Evolutionary conservation across 2,888 invertebrate species (phyloP), one percentile per base, ranked within the genome.

Genomic region (Pharmacophagus antenor): DNA sequence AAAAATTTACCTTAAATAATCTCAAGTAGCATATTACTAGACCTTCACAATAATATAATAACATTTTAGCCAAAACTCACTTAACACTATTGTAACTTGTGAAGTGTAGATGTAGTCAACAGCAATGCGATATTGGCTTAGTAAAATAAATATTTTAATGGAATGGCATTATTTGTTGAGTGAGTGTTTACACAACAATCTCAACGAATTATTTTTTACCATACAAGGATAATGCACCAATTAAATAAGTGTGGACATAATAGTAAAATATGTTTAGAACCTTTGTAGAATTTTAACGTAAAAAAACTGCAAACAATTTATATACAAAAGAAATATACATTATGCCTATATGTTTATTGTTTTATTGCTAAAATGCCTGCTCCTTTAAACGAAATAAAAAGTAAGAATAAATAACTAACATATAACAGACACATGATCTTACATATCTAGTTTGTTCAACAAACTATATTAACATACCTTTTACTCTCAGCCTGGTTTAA

Each of bases 241-340:
- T 77, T 76, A 76, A 81, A 82, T 85, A 86, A 85, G 81, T 82
- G 81, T 85, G 88, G n/a, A 86, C 87, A 87, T 87, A 85, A 86
- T 88, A 87, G 80, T 75, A 72, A n/a, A 75, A 79, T 71, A 68
- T 76, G 77, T 80, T 68, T 76, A 60, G 55, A 58, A 46, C 46
- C 22, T 27, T 53, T 55, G 55, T 55, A 55, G 49, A 55, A 46
- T 62, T 37, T 37, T 84, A 84, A 85, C 84, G 80, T 84, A 73
- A 82, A 85, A 85, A 84, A 85, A 85, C 81, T 84, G 82, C 82
- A 86, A 86, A 79, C 87, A 87, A 86, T 86, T 87, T 88, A 87
- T 87, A 86, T 81, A 83, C 76, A 84, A 80, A 74, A 59, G 10
- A 69, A 86, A 87, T 86, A 89, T 86, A 88, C 85, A 88, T 81